Conservation (phyloP, 2,888 invertebrate genomes). For the Arctia plantaginis region DNA sequence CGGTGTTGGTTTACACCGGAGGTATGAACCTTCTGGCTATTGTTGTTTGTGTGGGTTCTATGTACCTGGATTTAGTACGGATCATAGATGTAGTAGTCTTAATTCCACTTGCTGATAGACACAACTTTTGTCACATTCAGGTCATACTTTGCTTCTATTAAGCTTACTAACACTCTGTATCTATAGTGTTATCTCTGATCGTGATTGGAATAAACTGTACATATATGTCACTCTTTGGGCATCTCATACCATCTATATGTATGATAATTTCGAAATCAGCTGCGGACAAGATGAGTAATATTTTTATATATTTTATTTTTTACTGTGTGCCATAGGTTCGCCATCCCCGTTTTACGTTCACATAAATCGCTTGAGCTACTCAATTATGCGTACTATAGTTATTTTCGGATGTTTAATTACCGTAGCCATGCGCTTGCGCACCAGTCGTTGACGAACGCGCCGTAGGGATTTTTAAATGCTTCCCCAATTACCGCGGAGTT, state of each 20-base stretch:
- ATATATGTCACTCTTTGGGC: not conserved
- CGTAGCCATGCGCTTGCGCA: constrained; percentile 64
- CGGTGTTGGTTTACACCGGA: constrained; percentile 40
- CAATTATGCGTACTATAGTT: constrained; percentile 75
- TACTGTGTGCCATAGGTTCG: constrained; percentile 13
- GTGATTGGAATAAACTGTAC: not conserved
- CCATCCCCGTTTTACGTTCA: constrained; percentile 55
- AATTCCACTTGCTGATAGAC: not conserved
- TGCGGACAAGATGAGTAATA: not conserved
- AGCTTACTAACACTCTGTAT: not conserved
- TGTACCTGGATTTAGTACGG: not conserved
- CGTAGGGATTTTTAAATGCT: constrained; percentile 60
- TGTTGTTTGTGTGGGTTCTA: not conserved
- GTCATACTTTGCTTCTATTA: not conserved
- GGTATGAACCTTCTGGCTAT: constrained; percentile 7
- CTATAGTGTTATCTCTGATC: not conserved
- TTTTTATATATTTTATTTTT: constrained; percentile 2
- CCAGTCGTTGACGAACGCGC: constrained; percentile 47
- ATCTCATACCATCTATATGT: not conserved
- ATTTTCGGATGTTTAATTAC: constrained; percentile 82
- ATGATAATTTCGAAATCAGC: not conserved
- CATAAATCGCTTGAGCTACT: constrained; percentile 75
- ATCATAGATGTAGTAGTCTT: not conserved
- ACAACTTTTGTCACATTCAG: not conserved
- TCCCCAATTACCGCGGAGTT: constrained; percentile 52